Conservation (phyloP, 92 coral and sea anemone species). For the Chrysogorgia sp. region DNA sequence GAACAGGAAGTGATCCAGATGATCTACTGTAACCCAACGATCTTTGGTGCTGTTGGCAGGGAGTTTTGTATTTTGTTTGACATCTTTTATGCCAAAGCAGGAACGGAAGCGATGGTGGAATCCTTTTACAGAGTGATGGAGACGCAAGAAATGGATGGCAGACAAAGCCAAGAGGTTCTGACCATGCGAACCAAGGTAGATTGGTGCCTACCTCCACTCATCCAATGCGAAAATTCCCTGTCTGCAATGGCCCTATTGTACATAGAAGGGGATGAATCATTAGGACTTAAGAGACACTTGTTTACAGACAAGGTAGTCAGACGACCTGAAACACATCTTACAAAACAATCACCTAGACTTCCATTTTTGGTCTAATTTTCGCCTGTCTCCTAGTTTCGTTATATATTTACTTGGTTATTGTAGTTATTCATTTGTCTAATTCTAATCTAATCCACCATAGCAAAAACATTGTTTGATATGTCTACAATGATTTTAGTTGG, state of each 20-base stretch:
- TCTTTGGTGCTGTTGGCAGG: conserved; percentile 15
- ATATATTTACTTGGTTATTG: too few relatives aligned
- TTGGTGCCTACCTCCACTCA: conserved; percentile 21
- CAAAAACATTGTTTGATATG: too few relatives aligned
- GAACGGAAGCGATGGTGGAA: conserved; percentile 25
- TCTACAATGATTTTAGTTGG: too few relatives aligned
- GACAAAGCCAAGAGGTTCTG: conserved; percentile 12
- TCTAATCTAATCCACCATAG: too few relatives aligned
- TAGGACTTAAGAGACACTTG: conserved; percentile 1
- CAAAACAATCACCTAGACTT: neutral
- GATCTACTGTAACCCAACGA: too few relatives aligned
- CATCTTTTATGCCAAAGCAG: conserved; percentile 11
- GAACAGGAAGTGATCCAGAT: too few relatives aligned
- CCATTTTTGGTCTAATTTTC: neutral
- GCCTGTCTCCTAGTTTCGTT: too few relatives aligned
- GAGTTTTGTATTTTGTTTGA: conserved; percentile 30
- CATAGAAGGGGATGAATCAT: conserved; percentile 1
- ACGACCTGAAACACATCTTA: neutral
- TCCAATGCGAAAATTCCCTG: conserved; percentile 5
- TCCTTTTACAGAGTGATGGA: conserved; percentile 20
- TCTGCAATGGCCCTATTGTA: conserved; percentile 2
- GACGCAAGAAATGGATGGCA: conserved; percentile 15
- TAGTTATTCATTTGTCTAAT: too few relatives aligned
- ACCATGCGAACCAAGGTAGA: conserved; percentile 26
- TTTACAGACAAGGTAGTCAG: conserved; percentile 9